A percentile compares a stretch with the other conserved stretches of the same genome.
These are phyloP conservation scores for Percopsis omiscomaycus DNA, from an alignment of 2,797 vertebrate genomes.

Conservation along the genomic window DNA sequence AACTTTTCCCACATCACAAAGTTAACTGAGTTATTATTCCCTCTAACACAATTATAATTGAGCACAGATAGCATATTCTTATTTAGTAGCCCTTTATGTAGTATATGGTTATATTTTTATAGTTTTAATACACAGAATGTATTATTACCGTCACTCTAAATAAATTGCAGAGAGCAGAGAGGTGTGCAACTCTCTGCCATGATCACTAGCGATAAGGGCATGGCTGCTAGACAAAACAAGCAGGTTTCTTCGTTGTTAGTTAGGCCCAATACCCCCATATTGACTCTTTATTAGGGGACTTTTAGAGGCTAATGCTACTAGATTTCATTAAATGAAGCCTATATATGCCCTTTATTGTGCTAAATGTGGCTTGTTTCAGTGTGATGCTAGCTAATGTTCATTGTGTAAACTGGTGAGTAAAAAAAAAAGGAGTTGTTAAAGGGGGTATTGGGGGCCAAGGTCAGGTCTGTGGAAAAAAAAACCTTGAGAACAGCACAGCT, in stretches of 20 bases:
- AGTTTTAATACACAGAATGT: no score
- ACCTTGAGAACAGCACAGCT: not conserved
- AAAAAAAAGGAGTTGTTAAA: slow-evolving; percentile 6
- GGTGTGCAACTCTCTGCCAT: slow-evolving; percentile 16
- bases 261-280: not conserved
- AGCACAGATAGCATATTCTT: no score
- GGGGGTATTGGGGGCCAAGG: slow-evolving; percentile 14
- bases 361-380: slow-evolving; percentile 44
- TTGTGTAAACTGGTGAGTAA: slow-evolving; percentile 36
- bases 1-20: slow-evolving; percentile 16
- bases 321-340: slow-evolving; percentile 19
- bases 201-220: slow-evolving; percentile 34
- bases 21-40: slow-evolving; percentile 7
- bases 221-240: slow-evolving; percentile 39
- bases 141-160: slow-evolving; percentile 27
- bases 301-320: slow-evolving; percentile 44
- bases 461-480: slow-evolving; percentile 16
- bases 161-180: slow-evolving; percentile 26
- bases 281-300: not conserved
- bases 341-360: slow-evolving; percentile 4
- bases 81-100: not conserved
- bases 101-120: no score
- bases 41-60: not conserved
- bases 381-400: slow-evolving; percentile 1
- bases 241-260: not conserved